A percentile compares a stretch with the other conserved stretches of the same genome.
These are phyloP conservation scores for Microhierax caerulescens DNA, from an alignment of 2,797 vertebrate genomes.

Conservation along the genomic window DNA sequence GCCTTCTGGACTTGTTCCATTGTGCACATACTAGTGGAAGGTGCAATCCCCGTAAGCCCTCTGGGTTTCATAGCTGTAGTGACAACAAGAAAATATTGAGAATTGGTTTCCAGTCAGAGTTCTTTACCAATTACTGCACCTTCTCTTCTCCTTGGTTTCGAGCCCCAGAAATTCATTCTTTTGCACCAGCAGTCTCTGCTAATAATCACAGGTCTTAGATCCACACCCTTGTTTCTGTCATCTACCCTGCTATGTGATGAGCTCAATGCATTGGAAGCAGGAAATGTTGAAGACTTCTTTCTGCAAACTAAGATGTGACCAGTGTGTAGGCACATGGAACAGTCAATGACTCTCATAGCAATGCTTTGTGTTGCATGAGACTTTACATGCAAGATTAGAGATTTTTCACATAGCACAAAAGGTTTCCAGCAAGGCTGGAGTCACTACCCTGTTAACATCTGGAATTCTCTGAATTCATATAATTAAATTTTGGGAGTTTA, in stretches of 20 bases:
- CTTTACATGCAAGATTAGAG: background rate
- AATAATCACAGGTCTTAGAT: conserved; percentile 41
- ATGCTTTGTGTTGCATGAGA: background rate
- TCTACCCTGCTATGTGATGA: conserved; percentile 50
- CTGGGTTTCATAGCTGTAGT: background rate
- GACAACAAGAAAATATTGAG: background rate
- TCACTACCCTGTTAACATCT: background rate
- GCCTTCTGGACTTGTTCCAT: background rate
- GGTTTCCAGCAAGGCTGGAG: background rate
- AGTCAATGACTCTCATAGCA: background rate
- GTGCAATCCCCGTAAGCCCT: background rate
- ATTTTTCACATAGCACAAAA: background rate
- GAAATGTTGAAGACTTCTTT: background rate
- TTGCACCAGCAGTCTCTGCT: background rate
- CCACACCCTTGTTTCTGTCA: conserved; percentile 63
- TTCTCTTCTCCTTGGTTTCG: background rate
- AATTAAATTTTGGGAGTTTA: background rate
- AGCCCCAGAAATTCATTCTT: conserved; percentile 6
- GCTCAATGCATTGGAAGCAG: conserved; percentile 59
- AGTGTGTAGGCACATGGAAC: background rate
- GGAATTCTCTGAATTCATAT: background rate
- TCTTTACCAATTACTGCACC: background rate
- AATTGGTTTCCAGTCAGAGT: background rate
- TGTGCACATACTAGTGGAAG: background rate
- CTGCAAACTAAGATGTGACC: background rate